Percentiles rank a stretch among this genome's conserved stretches.
Evolutionary conservation across 2,113 vertebrate genomes (phyloP).

Genomic region (Daubentonia madagascariensis): DNA sequence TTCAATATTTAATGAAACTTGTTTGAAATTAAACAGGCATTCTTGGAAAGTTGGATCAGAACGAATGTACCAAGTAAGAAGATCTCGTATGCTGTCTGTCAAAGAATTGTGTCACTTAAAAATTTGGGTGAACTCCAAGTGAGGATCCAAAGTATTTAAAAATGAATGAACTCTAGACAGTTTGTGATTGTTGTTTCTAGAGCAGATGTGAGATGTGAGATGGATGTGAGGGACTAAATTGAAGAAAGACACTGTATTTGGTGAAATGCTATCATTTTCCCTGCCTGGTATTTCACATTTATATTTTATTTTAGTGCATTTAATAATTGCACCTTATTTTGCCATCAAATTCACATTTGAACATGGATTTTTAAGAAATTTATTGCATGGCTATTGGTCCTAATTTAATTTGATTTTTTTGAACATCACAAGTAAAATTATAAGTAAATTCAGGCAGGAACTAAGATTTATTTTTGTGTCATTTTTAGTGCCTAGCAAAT

Average conservation of each 20-base stretch:
- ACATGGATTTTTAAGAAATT: neutral
- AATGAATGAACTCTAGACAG: neutral
- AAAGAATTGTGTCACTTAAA: neutral
- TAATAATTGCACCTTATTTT: neutral
- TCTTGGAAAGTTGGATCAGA: constrained; percentile 73
- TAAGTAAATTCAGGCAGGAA: neutral
- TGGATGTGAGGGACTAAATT: neutral
- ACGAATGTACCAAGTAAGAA: constrained; percentile 82
- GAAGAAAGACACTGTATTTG: neutral
- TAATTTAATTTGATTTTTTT: neutral
- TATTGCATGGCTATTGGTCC: neutral
- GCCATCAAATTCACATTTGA: neutral
- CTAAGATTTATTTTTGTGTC: constrained; percentile 13
- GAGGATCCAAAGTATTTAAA: neutral
- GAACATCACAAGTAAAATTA: neutral
- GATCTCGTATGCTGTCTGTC: neutral
- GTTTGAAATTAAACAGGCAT: constrained; percentile 84
- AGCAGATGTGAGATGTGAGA: neutral
- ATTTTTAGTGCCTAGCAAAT: constrained; percentile 14
- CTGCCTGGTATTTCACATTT: neutral
- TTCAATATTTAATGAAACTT: constrained; percentile 80
- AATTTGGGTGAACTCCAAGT: neutral
- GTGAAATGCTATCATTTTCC: neutral
- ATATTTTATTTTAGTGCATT: neutral
- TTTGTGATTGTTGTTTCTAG: neutral